Base-by-base conservation (phyloP, 2,113 vertebrate species). In the Henicopernis longicauda region DNA sequence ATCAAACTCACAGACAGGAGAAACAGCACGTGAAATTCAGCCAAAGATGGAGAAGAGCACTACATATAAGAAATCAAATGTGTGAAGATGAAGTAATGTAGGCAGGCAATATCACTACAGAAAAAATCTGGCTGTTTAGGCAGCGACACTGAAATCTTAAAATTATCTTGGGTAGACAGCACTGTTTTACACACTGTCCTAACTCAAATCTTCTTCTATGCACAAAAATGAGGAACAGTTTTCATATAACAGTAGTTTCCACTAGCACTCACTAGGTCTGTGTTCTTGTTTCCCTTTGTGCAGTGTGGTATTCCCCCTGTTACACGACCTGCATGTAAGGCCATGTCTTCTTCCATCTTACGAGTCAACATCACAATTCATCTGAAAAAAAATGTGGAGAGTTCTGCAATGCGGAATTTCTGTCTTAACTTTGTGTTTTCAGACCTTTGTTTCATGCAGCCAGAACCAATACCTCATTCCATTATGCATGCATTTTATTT, bases 271-370 rank as follows among this genome's bases (percentile, higher is more conserved):
- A 38, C 5, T 54, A 20, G 10, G 23, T 67, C 62, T 72, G 23
- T 10, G 21, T 44, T 82, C 42, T 77, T 0, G 1, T 9, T 3
- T 61, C 40, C 25, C 9, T 38, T 45, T 1, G 0, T 17, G 23
- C 23, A n/a, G 7, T 20, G 55, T 54, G 58, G 21, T 42, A 59
- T 52, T 65, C 71, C 57, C 36, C 29, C 42, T 40, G 5, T 71
- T 36, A 65, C 18, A 27, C 34, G 36, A 76, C 5, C 23, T 40
- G 7, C 16, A 2, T 13, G 8, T 63, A 76, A 62, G 42, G 6
- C 22, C 13, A 4, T 16, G 16, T 50, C 25, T 62, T n/a, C 29
- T 54, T 81, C 72, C 49, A 59, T n/a, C 11, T 54, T 7, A 36
- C 0, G 3, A 55, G 21, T 50, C 32, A 84, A 40, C 3, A 27